Evolutionary conservation across 1,140 invertebrate species (phyloP).

Genomic region (Halesus radiatus): DNA sequence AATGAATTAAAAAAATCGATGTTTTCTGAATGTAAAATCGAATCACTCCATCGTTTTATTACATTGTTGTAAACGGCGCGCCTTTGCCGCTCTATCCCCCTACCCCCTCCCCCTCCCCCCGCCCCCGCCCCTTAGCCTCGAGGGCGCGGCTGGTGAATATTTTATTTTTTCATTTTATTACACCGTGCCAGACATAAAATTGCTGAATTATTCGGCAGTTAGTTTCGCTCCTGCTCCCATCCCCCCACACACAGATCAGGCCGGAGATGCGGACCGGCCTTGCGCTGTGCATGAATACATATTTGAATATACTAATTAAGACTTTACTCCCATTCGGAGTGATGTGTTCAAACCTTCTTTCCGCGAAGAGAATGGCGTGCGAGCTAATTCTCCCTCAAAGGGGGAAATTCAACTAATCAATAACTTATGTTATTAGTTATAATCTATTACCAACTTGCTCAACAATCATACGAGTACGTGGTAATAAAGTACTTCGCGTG

Average conservation of each 20-base stretch:
- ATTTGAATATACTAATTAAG: constrained; percentile 1
- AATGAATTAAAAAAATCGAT: constrained; percentile 37
- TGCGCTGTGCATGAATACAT: constrained; percentile 1
- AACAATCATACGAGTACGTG: no score
- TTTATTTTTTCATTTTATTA: constrained; percentile 59
- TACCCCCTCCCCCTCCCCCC: neutral
- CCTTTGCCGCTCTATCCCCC: constrained; percentile 24
- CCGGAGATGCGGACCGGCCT: constrained; percentile 9
- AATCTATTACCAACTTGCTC: no score
- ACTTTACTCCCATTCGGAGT: neutral
- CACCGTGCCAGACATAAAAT: constrained; percentile 56
- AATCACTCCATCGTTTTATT: constrained; percentile 42
- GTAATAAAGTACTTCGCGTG: no score
- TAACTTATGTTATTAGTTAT: no score
- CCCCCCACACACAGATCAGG: neutral
- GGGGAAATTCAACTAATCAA: no score
- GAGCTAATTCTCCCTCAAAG: no score
- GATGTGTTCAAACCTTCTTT: no score
- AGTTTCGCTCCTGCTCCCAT: constrained; percentile 43
- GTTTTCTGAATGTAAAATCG: constrained; percentile 37
- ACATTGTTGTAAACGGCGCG: constrained; percentile 40
- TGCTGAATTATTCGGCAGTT: constrained; percentile 57
- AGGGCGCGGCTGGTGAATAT: constrained; percentile 53
- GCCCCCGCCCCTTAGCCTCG: constrained; percentile 13
- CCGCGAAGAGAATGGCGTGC: no score